Evolutionary conservation across 2,113 vertebrate species (phyloP).

Genomic region (Elgaria multicarinata): DNA sequence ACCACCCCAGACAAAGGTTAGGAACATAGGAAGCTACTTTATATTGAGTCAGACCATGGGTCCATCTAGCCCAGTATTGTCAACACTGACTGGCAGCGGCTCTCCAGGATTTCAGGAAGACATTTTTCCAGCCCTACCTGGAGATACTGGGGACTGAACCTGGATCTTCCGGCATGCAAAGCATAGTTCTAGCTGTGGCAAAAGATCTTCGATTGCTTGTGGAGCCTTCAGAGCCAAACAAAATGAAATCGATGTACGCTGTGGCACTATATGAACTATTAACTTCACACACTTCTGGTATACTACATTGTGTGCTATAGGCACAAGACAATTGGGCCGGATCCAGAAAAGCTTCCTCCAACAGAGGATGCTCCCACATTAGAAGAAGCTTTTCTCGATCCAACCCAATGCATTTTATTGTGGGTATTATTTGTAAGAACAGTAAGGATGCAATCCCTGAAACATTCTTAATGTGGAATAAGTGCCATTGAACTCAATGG

Average conservation of each 20-base stretch:
- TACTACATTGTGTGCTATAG: too few species aligned
- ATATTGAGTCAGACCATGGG: too few species aligned
- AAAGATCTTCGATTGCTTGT: background rate
- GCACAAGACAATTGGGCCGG: too few species aligned
- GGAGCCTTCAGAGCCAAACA: slow-evolving; percentile 15
- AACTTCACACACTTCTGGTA: slow-evolving; percentile 43
- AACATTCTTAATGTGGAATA: background rate
- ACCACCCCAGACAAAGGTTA: too few species aligned
- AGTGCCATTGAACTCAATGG: background rate
- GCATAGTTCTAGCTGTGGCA: background rate
- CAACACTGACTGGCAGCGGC: too few species aligned
- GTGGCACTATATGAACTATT: slow-evolving; percentile 13
- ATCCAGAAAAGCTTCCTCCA: too few species aligned
- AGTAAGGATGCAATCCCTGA: background rate
- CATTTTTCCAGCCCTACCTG: too few species aligned
- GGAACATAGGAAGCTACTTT: too few species aligned
- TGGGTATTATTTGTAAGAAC: background rate
- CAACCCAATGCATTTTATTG: background rate
- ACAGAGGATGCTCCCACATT: background rate
- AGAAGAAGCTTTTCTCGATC: background rate
- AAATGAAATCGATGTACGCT: slow-evolving; percentile 31
- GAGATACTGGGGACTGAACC: too few species aligned
- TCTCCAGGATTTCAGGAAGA: too few species aligned
- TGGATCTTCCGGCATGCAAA: too few species aligned
- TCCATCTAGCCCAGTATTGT: too few species aligned